phyloP scores from a whole-genome alignment of 2,113 vertebrate genomes.

The Pterocles burchelli region DNA sequence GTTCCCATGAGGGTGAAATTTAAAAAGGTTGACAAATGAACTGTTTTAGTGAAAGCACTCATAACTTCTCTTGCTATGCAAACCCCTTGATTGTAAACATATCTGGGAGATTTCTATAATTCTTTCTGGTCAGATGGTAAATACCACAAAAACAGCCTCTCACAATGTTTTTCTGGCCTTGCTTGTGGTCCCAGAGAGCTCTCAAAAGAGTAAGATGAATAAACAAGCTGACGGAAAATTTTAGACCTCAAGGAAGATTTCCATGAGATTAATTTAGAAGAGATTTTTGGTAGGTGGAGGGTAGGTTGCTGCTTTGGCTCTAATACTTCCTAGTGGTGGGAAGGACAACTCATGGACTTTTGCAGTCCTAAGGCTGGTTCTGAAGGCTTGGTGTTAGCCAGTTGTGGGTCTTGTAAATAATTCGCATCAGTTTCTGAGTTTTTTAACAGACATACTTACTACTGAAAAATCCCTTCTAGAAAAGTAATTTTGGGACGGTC shows the following conservation, averaged over 20 bases:
- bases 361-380: not conserved
- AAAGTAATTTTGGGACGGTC: not conserved
- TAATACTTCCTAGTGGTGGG: not conserved
- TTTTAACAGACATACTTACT: not conserved
- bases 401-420: not conserved
- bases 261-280: not conserved
- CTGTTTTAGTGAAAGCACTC: not conserved
- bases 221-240: not conserved
- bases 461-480: not conserved
- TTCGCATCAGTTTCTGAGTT: not conserved
- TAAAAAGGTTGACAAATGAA: not conserved
- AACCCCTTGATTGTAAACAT: not conserved
- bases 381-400: not conserved
- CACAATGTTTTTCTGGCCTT: not conserved
- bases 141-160: slow-evolving; percentile 16
- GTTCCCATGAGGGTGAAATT: not conserved
- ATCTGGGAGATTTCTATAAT: not conserved
- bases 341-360: not conserved
- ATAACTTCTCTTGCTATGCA: not conserved
- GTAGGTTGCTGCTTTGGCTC: not conserved
- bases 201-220: not conserved
- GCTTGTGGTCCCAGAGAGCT: not conserved
- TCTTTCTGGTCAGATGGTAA: slow-evolving; percentile 13
- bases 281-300: not conserved
- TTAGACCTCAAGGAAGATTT: not conserved